Evolutionary conservation across 2,797 vertebrate genomes (phyloP).

Genomic region (Catamblyrhynchus diadema): DNA sequence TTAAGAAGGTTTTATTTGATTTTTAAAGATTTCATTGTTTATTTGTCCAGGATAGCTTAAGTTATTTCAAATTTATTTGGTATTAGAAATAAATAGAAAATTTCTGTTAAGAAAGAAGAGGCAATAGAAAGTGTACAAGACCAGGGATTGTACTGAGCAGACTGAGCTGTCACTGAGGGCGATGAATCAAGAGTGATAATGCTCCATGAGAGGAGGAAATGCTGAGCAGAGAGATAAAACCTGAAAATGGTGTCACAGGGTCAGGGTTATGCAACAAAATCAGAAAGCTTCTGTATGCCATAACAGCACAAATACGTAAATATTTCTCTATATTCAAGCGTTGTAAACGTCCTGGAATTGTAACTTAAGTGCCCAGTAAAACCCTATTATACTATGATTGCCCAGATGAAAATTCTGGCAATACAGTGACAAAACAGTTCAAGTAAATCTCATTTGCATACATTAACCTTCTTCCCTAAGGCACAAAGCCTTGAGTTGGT

Average conservation of each 20-base stretch:
- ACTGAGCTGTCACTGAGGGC: background rate
- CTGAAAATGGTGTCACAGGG: background rate
- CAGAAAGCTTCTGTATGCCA: background rate
- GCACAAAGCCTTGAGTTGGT: background rate
- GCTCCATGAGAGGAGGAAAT: background rate
- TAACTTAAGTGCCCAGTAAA: background rate
- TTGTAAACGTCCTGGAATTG: background rate
- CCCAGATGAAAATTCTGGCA: background rate
- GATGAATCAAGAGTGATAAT: background rate
- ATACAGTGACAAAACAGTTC: background rate
- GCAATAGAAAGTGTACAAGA: background rate
- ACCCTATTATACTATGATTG: background rate
- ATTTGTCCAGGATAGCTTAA: background rate
- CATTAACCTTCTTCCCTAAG: background rate
- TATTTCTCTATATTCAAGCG: background rate
- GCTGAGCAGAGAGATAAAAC: conserved; percentile 19
- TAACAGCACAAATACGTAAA: background rate
- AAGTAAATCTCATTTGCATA: background rate
- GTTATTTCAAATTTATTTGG: background rate
- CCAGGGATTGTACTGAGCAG: background rate
- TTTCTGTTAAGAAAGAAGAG: background rate
- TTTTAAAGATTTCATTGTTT: conserved; percentile 4
- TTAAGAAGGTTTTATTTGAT: background rate
- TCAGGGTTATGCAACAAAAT: conserved; percentile 27
- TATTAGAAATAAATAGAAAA: background rate